A percentile compares a stretch with the other conserved stretches of the same genome.
phyloP scores from a whole-genome alignment of 2,888 invertebrate species.

The Pasiphila rectangulata region DNA sequence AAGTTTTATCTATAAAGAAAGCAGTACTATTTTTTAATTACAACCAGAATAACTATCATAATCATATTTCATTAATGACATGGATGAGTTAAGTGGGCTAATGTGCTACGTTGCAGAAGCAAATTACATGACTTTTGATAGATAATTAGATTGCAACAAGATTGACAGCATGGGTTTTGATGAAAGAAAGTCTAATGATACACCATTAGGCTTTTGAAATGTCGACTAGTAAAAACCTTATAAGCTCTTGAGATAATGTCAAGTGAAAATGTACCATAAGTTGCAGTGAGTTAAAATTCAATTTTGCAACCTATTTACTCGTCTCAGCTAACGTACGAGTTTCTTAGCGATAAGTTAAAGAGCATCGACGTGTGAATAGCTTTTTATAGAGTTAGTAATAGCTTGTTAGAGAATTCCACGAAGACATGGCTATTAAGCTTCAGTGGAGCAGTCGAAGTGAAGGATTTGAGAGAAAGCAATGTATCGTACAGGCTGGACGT shows the following conservation, averaged over 20 bases:
- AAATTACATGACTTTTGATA: slow-evolving; percentile 9
- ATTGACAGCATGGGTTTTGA: not conserved
- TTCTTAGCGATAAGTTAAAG: not conserved
- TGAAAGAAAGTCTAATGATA: slow-evolving; percentile 11
- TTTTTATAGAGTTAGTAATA: not conserved
- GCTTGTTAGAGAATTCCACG: slow-evolving; percentile 13
- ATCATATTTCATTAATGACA: not conserved
- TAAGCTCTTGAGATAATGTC: not conserved
- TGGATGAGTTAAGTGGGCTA: slow-evolving; percentile 9
- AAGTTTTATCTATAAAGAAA: too few relatives aligned
- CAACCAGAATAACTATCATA: not conserved
- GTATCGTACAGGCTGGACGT: slow-evolving; percentile 21
- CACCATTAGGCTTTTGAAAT: slow-evolving; percentile 5
- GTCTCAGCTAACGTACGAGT: not conserved
- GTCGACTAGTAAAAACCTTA: not conserved
- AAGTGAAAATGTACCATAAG: not conserved
- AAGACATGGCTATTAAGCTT: slow-evolving; percentile 5
- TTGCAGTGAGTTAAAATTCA: not conserved
- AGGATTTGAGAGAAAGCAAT: slow-evolving; percentile 17
- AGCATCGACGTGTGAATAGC: not conserved
- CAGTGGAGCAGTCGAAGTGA: too few relatives aligned
- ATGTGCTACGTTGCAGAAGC: slow-evolving; percentile 16
- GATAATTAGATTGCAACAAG: slow-evolving; percentile 7
- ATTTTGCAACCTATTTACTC: not conserved
- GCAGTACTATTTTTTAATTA: not conserved